Conservation (phyloP, 2,888 invertebrate species). For the Lepidochrysops patricia region DNA sequence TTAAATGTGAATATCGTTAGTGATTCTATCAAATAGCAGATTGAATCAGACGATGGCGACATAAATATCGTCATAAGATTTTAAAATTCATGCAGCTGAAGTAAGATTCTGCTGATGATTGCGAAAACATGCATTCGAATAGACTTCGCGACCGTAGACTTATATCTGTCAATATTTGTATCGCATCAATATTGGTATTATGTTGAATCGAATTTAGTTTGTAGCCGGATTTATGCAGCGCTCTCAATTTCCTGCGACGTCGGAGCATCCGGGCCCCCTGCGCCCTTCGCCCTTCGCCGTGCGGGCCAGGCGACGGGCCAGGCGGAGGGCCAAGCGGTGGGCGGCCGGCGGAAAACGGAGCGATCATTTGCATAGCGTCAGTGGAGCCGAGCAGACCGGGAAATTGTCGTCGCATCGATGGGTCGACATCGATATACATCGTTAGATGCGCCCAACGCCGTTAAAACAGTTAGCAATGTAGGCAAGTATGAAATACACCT, state of each 20-base stretch:
- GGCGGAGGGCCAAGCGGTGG: constrained; percentile 30
- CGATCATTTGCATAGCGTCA: constrained; percentile 67
- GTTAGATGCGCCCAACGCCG: too few species aligned
- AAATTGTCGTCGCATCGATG: constrained; percentile 69
- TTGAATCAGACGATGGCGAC: too few species aligned
- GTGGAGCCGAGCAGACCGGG: constrained; percentile 64
- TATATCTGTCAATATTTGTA: constrained; percentile 46
- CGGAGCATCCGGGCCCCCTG: constrained; percentile 55
- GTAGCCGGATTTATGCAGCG: constrained; percentile 70
- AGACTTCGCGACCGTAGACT: background rate
- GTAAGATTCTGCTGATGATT: too few species aligned
- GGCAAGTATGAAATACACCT: too few species aligned
- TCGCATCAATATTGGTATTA: constrained; percentile 73
- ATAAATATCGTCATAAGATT: too few species aligned
- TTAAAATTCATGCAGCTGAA: too few species aligned
- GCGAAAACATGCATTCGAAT: background rate
- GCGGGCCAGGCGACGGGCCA: constrained; percentile 19
- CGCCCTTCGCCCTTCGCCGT: constrained; percentile 23
- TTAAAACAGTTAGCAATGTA: too few species aligned
- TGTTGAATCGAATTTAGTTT: constrained; percentile 70
- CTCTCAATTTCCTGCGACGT: constrained; percentile 73
- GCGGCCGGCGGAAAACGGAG: constrained; percentile 62
- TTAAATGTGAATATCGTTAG: too few species aligned
- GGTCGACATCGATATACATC: too few species aligned
- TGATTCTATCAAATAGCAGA: too few species aligned